Base-by-base conservation (phyloP, 2,888 invertebrate species). In the Uloborus plumipes region DNA sequence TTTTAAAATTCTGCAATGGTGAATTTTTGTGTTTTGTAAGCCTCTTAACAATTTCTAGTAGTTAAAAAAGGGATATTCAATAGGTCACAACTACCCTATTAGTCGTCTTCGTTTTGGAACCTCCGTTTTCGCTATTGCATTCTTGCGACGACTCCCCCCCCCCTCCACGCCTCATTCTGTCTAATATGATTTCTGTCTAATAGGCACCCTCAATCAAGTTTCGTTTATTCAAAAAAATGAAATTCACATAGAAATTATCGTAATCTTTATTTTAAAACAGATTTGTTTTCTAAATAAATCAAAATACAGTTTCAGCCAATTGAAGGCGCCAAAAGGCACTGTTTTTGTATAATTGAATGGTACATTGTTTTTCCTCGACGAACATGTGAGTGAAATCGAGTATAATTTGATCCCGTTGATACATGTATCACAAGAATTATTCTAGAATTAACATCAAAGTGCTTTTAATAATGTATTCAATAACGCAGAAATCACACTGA, bases 211-310 rank as follows among this genome's bases (percentile, higher is more conserved):
- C 9, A 20, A 55, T 18, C 15, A 55, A 55, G 6, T 11, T 26
- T 26, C 2, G n/a, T n/a, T n/a, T n/a, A n/a, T n/a, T n/a, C n/a
- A n/a, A n/a, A n/a, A n/a, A n/a, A n/a, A n/a, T n/a, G n/a, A n/a
- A n/a, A n/a, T n/a, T n/a, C 26, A 22, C 16, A 61, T 15, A 20
- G 26, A 26, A 26, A 20, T 61, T 61, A 61, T 14, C 16, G 26
- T 58, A 15, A 69, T 58, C 69, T 80, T 81, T 81, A 81, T 81
- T 81, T 75, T 66, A 75, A 81, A 81, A 69, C 59, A 39, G 70
- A 81, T 81, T 80, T 74, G 74, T 70, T 70, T 51, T 74, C 31
- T 59, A 81, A 81, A 74, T 58, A 64, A 70, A 64, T 18, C 64
- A 39, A 64, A 64, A 31, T 61, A 65, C 62, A 81, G 31, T 59